phyloP scores from a whole-genome alignment of 2,888 invertebrate genomes.

The Vesta saturnalis region DNA sequence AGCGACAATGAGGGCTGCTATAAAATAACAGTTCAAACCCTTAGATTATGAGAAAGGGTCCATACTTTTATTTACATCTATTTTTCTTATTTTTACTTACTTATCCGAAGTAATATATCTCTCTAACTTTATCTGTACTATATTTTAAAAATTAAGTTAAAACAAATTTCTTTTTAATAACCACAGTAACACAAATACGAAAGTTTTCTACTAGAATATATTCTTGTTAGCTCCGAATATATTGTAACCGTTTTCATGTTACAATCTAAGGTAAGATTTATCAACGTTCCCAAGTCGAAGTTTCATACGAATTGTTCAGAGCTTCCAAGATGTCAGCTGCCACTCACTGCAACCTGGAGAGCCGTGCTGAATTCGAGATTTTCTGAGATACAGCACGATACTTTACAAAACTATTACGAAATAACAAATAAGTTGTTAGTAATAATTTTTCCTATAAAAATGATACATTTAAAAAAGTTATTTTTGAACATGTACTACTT shows the following conservation, averaged over 20 bases:
- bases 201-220: too few relatives aligned
- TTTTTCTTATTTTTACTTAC: too few relatives aligned
- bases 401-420: slow-evolving; percentile 28
- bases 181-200: too few relatives aligned
- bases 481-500: too few relatives aligned
- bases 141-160: too few relatives aligned
- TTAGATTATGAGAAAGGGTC: slow-evolving; percentile 4
- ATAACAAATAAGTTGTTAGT: slow-evolving; percentile 21
- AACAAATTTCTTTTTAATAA: too few relatives aligned
- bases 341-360: slow-evolving; percentile 44
- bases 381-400: slow-evolving; percentile 40
- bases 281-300: slow-evolving; percentile 41
- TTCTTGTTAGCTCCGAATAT: neutral
- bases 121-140: too few relatives aligned
- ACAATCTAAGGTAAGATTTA: slow-evolving; percentile 24
- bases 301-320: slow-evolving; percentile 45
- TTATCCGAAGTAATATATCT: too few relatives aligned
- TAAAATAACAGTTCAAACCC: slow-evolving; percentile 46
- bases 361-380: slow-evolving; percentile 44
- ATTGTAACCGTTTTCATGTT: slow-evolving; percentile 22
- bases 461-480: neutral
- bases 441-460: slow-evolving; percentile 3
- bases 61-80: too few relatives aligned
- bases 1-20: slow-evolving; percentile 48
- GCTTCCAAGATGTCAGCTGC: slow-evolving; percentile 46